phyloP scores from a whole-genome alignment of 2,888 invertebrate species.

The Adineta ricciae region DNA sequence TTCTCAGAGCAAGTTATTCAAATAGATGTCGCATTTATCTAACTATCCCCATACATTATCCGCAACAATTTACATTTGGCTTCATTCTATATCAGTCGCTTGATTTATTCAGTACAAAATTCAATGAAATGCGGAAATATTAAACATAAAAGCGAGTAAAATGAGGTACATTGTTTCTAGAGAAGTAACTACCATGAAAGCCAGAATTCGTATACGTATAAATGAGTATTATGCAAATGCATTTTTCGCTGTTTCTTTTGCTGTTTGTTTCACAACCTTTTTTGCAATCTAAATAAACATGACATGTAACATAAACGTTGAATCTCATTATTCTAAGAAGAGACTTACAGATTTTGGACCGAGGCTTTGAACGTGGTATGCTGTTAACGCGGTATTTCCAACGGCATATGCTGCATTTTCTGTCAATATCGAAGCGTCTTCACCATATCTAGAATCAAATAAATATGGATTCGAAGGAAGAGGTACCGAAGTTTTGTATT shows the following conservation, averaged over 20 bases:
- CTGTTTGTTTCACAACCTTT: conserved; percentile 45
- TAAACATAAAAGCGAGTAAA: too few species aligned
- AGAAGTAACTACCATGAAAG: not conserved
- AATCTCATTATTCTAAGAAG: too few species aligned
- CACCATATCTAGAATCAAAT: conserved; percentile 58
- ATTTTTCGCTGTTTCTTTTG: conserved; percentile 59
- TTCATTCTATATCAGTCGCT: too few species aligned
- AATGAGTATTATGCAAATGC: conserved; percentile 40
- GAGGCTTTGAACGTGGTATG: conserved; percentile 59
- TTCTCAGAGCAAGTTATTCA: not conserved
- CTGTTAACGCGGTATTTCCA: conserved; percentile 62
- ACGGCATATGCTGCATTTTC: conserved; percentile 61
- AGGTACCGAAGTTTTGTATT: conserved; percentile 39
- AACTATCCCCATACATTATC: too few species aligned
- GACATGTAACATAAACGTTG: too few species aligned
- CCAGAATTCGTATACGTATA: too few species aligned
- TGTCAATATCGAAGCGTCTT: conserved; percentile 59
- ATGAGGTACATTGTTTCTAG: too few species aligned
- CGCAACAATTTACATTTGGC: too few species aligned
- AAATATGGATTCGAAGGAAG: too few species aligned
- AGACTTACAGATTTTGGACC: conserved; percentile 56
- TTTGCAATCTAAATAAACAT: not conserved
- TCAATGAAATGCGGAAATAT: too few species aligned
- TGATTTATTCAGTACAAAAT: too few species aligned
- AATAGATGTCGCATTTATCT: not conserved